Percentiles rank a stretch among this genome's conserved stretches.
Evolutionary conservation across 2,888 invertebrate species (phyloP).

Genomic region (Scelioninae gen. 1): DNA sequence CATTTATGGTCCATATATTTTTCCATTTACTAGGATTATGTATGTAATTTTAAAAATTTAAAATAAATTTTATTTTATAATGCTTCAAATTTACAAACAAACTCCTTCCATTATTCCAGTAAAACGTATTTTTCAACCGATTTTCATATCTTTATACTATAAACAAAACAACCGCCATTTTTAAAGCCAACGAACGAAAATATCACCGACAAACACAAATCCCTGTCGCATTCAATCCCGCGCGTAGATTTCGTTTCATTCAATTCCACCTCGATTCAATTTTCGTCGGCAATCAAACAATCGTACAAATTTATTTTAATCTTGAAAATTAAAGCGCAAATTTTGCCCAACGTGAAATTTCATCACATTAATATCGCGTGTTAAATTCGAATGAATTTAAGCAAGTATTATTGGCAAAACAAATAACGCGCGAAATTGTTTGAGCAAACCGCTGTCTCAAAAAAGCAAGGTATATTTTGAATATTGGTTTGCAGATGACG

Average conservation of each 20-base stretch:
- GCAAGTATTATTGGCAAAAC: slow-evolving; percentile 5
- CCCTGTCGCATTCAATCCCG: background rate
- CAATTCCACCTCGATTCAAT: background rate
- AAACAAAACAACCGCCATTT: background rate
- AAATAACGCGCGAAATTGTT: slow-evolving; percentile 13
- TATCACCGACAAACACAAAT: background rate
- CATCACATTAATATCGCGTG: background rate
- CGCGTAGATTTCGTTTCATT: slow-evolving; percentile 4
- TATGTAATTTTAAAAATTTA: too few species aligned
- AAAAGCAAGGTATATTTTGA: slow-evolving; percentile 13
- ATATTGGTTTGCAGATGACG: slow-evolving; percentile 13
- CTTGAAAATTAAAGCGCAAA: slow-evolving; percentile 5
- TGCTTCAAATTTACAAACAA: too few species aligned
- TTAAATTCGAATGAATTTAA: slow-evolving; percentile 1
- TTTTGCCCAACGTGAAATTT: background rate
- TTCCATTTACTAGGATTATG: too few species aligned
- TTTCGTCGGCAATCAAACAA: slow-evolving; percentile 7
- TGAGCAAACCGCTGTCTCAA: slow-evolving; percentile 1
- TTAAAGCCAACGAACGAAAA: background rate
- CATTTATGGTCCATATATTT: too few species aligned
- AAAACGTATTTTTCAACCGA: too few species aligned
- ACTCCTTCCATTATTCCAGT: too few species aligned
- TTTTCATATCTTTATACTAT: too few species aligned
- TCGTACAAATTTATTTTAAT: slow-evolving; percentile 3
- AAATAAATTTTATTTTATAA: too few species aligned